Conservation (phyloP, 1,140 invertebrate species). For the Nasonia longicornis region DNA sequence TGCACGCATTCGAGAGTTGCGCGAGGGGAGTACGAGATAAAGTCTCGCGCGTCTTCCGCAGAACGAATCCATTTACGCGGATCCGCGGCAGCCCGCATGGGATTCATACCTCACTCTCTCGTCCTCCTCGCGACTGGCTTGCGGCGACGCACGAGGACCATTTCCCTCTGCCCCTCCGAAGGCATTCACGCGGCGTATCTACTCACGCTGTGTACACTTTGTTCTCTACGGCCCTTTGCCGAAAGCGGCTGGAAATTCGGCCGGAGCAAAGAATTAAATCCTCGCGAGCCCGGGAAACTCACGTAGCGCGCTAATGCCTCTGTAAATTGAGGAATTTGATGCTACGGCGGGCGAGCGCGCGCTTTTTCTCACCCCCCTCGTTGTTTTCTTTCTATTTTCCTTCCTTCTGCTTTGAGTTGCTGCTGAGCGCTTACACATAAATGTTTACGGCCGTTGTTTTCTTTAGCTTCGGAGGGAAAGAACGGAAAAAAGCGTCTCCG, state of each 20-base stretch:
- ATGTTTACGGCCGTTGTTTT: conserved; percentile 4
- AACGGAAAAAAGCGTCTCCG: not conserved
- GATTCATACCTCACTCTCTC: not conserved
- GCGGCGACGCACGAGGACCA: conserved; percentile 19
- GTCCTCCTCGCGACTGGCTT: not conserved
- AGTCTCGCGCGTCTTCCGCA: not conserved
- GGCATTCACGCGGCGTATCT: not conserved
- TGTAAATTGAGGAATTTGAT: conserved; percentile 47
- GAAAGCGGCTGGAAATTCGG: conserved; percentile 24
- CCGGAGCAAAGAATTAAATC: conserved; percentile 32
- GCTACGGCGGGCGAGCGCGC: not conserved
- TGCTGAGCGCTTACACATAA: not conserved
- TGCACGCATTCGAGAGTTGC: not conserved
- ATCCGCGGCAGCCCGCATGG: conserved; percentile 19
- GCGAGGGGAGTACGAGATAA: not conserved
- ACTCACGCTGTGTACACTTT: not conserved
- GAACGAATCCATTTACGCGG: conserved; percentile 30
- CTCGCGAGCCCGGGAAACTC: conserved; percentile 2
- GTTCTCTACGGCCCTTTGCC: conserved; percentile 31
- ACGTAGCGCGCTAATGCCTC: conserved; percentile 29
- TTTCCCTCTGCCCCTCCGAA: not conserved
- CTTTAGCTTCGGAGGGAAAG: not conserved
- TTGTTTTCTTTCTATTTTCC: not conserved
- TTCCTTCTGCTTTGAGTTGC: not conserved
- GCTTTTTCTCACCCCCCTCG: not conserved